phyloP scores from a whole-genome alignment of 2,113 vertebrate species.

The Chionis minor region DNA sequence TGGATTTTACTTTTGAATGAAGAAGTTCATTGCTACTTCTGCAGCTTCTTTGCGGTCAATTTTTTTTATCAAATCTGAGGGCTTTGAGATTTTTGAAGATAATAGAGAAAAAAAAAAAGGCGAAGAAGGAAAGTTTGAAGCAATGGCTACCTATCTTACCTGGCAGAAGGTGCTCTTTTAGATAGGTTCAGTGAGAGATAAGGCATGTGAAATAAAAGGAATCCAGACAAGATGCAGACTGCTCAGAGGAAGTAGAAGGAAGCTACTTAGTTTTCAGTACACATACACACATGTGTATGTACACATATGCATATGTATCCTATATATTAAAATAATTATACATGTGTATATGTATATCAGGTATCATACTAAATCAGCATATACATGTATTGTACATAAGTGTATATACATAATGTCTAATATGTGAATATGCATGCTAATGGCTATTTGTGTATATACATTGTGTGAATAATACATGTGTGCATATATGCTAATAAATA shows the following conservation, averaged over 20 bases:
- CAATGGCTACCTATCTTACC: neutral
- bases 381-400: neutral
- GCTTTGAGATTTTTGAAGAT: neutral
- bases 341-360: neutral
- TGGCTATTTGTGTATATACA: neutral
- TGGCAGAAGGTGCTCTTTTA: neutral
- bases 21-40: neutral
- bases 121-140: neutral
- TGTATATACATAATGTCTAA: neutral
- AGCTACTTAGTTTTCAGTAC: neutral
- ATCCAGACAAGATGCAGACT: neutral
- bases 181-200: neutral
- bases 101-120: neutral
- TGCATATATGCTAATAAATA: neutral
- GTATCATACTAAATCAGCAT: neutral
- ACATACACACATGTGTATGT: neutral
- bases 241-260: neutral
- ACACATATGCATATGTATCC: no score
- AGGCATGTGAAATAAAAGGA: neutral
- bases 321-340: neutral
- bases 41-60: neutral
- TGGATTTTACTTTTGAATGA: neutral
- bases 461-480: neutral
- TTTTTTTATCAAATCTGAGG: neutral
- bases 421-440: neutral